These are phyloP conservation scores for Caenorhabditis briggsae DNA, from an alignment of 1,140 invertebrate genomes.

Conservation along the genomic window DNA sequence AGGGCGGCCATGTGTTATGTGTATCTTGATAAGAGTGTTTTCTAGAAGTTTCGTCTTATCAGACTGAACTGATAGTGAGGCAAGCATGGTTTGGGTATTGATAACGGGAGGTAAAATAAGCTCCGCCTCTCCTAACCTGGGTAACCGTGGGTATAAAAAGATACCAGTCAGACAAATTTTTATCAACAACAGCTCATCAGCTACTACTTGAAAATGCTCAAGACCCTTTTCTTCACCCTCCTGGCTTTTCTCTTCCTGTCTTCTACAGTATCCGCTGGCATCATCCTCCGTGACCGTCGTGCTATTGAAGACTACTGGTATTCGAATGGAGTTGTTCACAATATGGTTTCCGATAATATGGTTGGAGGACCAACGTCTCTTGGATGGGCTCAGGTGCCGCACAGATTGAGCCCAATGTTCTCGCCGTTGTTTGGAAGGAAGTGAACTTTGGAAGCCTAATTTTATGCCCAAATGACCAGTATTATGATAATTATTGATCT, in stretches of 20 bases:
- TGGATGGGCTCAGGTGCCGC: slow-evolving; percentile 36
- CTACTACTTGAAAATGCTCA: not conserved
- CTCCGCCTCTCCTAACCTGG: too few species aligned
- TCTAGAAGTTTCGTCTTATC: too few species aligned
- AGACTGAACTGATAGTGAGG: too few species aligned
- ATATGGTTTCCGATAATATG: not conserved
- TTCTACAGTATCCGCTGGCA: not conserved
- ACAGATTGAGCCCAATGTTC: slow-evolving; percentile 36
- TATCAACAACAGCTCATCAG: too few species aligned
- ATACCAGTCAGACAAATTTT: too few species aligned
- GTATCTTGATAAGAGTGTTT: too few species aligned
- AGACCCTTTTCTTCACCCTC: not conserved
- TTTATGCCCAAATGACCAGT: not conserved
- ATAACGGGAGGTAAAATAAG: too few species aligned
- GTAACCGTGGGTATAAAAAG: too few species aligned
- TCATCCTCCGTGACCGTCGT: not conserved
- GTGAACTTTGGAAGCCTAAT: not conserved
- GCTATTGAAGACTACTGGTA: not conserved
- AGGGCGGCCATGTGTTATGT: too few species aligned
- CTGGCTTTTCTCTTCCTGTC: not conserved
- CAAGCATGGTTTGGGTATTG: too few species aligned
- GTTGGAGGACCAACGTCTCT: slow-evolving; percentile 21
- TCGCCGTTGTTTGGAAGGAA: slow-evolving; percentile 7
- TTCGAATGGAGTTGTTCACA: not conserved
- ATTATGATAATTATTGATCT: not conserved